Percentiles rank a stretch among this genome's conserved stretches.
Conservation (phyloP, 2,888 invertebrate species). For the Acheta domesticus region DNA sequence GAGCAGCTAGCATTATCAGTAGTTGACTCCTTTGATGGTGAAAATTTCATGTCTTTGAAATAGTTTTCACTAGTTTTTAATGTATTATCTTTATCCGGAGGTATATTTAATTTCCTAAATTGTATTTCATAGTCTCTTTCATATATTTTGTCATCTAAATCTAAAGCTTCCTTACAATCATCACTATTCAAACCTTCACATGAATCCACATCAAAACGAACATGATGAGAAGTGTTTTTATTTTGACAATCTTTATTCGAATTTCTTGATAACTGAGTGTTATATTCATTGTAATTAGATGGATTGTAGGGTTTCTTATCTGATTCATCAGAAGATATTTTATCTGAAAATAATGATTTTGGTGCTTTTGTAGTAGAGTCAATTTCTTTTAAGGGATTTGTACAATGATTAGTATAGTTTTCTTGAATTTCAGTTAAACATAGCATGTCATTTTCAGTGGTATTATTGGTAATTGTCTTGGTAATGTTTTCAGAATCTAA, state of each 20-base stretch:
- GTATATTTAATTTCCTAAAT: neutral
- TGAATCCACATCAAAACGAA: neutral
- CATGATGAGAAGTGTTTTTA: slow-evolving; percentile 2
- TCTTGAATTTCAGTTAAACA: neutral
- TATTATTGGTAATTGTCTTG: no score
- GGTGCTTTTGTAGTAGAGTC: neutral
- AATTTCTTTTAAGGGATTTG: neutral
- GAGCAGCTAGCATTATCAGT: slow-evolving; percentile 10
- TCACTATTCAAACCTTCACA: neutral
- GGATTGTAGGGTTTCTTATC: neutral
- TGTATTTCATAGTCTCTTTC: slow-evolving; percentile 19
- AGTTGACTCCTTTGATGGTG: neutral
- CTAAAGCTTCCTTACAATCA: neutral
- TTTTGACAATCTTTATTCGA: neutral
- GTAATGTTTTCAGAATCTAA: no score
- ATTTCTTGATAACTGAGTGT: neutral
- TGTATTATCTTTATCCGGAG: neutral
- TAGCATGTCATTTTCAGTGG: neutral
- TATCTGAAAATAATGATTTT: neutral
- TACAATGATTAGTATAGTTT: neutral
- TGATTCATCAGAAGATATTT: neutral
- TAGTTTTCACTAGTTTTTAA: neutral
- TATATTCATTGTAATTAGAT: neutral
- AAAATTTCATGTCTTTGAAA: neutral
- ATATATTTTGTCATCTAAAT: neutral